phyloP scores from a whole-genome alignment of 2,797 vertebrate genomes.

The Notoglanidium macrostoma region DNA sequence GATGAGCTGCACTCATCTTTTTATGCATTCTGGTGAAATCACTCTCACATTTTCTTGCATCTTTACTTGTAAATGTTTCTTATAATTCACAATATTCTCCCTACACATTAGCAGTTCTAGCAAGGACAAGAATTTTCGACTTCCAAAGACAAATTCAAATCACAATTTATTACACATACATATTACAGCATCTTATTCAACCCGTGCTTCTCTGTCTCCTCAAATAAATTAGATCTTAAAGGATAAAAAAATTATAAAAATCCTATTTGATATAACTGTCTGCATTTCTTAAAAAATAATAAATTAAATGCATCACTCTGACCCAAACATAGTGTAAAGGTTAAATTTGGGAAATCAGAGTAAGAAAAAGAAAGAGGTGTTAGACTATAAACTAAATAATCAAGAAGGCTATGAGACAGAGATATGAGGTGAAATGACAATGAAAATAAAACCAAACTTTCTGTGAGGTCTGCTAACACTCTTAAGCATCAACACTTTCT shows the following conservation, averaged over 20 bases:
- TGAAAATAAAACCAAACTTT: conserved; percentile 32
- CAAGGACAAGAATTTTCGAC: not conserved
- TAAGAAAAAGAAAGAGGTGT: not conserved
- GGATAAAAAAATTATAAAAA: too few species aligned
- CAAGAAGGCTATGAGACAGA: not conserved
- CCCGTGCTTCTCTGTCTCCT: not conserved
- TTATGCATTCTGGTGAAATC: too few species aligned
- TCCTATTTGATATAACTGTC: not conserved
- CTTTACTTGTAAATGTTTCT: not conserved
- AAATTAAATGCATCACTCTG: not conserved
- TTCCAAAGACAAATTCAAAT: conserved; percentile 1
- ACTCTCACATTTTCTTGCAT: too few species aligned
- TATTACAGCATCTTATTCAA: not conserved
- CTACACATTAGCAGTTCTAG: not conserved
- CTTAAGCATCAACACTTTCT: conserved; percentile 26
- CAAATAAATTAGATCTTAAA: not conserved
- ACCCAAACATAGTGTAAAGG: not conserved
- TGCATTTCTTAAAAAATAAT: not conserved
- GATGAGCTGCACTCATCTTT: too few species aligned
- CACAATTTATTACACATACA: not conserved
- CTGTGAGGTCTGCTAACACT: conserved; percentile 31
- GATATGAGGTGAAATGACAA: not conserved
- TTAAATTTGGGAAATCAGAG: not conserved
- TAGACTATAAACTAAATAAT: not conserved
- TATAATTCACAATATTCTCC: not conserved